Evolutionary conservation across 2,888 invertebrate species (phyloP), one percentile per base, ranked within the genome.

Genomic region (Teleogryllus oceanicus): DNA sequence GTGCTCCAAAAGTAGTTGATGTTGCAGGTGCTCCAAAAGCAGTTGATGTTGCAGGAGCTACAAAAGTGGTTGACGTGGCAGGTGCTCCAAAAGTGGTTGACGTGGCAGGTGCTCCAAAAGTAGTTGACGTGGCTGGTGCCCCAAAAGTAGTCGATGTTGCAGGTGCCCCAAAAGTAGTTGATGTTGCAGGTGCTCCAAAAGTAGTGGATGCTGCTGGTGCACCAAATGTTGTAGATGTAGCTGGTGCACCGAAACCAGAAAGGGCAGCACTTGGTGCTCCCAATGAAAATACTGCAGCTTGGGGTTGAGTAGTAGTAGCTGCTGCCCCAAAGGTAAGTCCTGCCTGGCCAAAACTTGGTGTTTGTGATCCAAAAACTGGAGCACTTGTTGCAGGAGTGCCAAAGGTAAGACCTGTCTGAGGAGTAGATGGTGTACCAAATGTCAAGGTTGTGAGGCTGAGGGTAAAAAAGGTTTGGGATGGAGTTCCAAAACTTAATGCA

Each of bases 1-100:
- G 82, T 0, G 86, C 83, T 16, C 87, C 87, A 81, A 88, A 88
- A n/a, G 86, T 87, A 78, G 88, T 87, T 1, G 87, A 87, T 10
- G 83, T 78, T 80, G 83, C 77, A 49, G 83, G 79, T n/a, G 82
- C 78, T 11, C 82, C 80, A 20, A 82, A 37, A 13, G 75, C 12
- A 62, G 84, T 83, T 3, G 82, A 82, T 20, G 81, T 77, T 74
- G 82, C 75, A 76, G 83, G 78, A 74, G 82, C 81, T 13, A 87
- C 87, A 81, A 88, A 88, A 20, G 86, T 87, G 78, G 88, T 87
- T 10, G 83, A 78, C 79, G 83, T 78, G 62, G 78, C 49, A 2
- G 80, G 79, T n/a, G 81, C 76, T 76, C 84, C 84, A 80, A 84
- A 84, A 75, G 77, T n/a, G n/a, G 82, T 78, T 12, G 80, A 49